A percentile compares a stretch with the other conserved stretches of the same genome.
These are phyloP conservation scores for Platerodrilus igneus DNA, from an alignment of 2,888 invertebrate species.

Conservation along the genomic window DNA sequence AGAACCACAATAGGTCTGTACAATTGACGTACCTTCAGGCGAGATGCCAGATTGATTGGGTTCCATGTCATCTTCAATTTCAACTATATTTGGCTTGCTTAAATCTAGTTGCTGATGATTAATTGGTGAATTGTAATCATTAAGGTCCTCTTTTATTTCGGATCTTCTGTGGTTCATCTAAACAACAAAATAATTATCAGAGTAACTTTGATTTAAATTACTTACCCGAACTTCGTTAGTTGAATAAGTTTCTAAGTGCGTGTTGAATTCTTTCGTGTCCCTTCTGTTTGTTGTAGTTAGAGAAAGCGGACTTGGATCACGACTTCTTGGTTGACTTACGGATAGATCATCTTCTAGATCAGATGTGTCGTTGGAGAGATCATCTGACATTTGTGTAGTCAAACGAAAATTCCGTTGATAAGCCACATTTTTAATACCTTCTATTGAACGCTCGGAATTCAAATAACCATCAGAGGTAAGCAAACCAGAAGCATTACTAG, in stretches of 20 bases:
- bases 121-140: slow-evolving; percentile 48
- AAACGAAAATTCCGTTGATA: slow-evolving; percentile 55
- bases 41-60: slow-evolving; percentile 35
- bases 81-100: slow-evolving; percentile 55
- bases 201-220: too few species aligned
- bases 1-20: slow-evolving; percentile 39
- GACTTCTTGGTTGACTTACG: slow-evolving; percentile 58
- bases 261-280: slow-evolving; percentile 50
- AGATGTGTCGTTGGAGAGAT: slow-evolving; percentile 61
- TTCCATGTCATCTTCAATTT: slow-evolving; percentile 51
- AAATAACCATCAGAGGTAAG: slow-evolving; percentile 58
- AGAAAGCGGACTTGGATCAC: slow-evolving; percentile 65
- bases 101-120: slow-evolving; percentile 55
- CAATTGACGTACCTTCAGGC: slow-evolving; percentile 33
- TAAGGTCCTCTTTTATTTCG: slow-evolving; percentile 43
- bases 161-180: slow-evolving; percentile 40
- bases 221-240: slow-evolving; percentile 43
- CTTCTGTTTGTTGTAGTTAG: slow-evolving; percentile 61
- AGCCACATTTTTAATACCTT: slow-evolving; percentile 60
- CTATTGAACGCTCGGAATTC: slow-evolving; percentile 48
- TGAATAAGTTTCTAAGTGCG: slow-evolving; percentile 42
- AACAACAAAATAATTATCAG: slow-evolving; percentile 29
- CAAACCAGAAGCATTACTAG: slow-evolving; percentile 60
- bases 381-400: slow-evolving; percentile 63
- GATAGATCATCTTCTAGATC: slow-evolving; percentile 62